These are phyloP conservation scores for Mystacornis crossleyi DNA, from an alignment of 2,113 vertebrate genomes.

Conservation along the genomic window DNA sequence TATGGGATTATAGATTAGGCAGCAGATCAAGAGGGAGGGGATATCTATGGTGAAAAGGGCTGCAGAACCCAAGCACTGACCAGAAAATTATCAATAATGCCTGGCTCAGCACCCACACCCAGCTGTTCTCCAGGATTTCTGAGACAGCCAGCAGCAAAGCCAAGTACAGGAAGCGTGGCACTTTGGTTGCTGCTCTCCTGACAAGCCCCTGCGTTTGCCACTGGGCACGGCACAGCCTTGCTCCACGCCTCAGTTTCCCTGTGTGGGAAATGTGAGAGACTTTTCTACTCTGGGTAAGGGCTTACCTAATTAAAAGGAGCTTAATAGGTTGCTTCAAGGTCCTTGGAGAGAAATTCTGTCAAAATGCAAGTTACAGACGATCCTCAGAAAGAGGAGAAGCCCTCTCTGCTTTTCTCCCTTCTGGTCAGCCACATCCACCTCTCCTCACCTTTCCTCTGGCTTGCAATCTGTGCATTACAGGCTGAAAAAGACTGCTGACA, in stretches of 20 bases:
- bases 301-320: background rate
- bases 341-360: background rate
- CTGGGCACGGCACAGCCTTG: accelerated
- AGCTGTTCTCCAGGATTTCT: accelerated
- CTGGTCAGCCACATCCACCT: background rate
- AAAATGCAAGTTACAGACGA: background rate
- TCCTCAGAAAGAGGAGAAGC: background rate
- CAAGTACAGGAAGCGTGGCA: accelerated
- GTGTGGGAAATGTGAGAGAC: background rate
- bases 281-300: background rate
- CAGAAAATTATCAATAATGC: background rate
- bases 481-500: background rate
- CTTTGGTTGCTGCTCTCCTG: background rate
- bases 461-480: background rate
- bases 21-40: background rate
- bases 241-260: background rate
- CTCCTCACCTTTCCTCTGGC: background rate
- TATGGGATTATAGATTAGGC: background rate
- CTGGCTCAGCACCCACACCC: background rate
- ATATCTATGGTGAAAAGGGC: background rate
- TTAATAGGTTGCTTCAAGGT: background rate
- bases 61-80: background rate
- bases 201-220: accelerated
- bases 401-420: background rate
- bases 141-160: accelerated